phyloP scores from a whole-genome alignment of 2,888 invertebrate species.

The Apotomis capreana region DNA sequence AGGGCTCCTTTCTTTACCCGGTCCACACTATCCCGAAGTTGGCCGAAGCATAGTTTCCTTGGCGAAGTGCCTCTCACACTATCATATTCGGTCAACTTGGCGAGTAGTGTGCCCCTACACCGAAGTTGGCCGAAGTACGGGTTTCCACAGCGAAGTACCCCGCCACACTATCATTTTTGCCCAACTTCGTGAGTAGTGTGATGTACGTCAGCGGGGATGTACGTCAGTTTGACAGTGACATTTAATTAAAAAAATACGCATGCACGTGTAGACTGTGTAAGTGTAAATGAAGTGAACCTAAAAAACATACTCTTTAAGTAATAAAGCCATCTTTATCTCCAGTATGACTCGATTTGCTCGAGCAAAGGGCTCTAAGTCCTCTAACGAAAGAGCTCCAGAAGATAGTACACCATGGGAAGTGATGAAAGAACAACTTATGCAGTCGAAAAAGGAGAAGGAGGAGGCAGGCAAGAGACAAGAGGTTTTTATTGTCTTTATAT shows the following conservation, averaged over 20 bases:
- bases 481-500: conserved; percentile 50
- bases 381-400: conserved; percentile 87
- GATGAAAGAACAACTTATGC: conserved; percentile 85
- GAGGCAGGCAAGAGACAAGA: conserved; percentile 69
- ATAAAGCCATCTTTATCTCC: conserved; percentile 14
- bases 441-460: conserved; percentile 76
- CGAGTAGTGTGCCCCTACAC: no score
- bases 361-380: conserved; percentile 89
- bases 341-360: conserved; percentile 89
- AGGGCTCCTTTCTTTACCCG: no score
- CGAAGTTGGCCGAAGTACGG: no score
- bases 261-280: not conserved
- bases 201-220: no score
- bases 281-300: conserved; percentile 3
- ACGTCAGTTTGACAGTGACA: conserved; percentile 5
- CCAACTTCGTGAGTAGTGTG: no score
- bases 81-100: no score
- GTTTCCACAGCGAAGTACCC: no score
- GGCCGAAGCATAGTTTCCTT: no score
- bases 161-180: no score
- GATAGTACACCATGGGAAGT: conserved; percentile 89
- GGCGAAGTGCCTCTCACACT: no score
- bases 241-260: not conserved
- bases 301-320: conserved; percentile 6
- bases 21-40: no score